Conservation (phyloP, 2,888 invertebrate species). For the Diadromus collaris region DNA sequence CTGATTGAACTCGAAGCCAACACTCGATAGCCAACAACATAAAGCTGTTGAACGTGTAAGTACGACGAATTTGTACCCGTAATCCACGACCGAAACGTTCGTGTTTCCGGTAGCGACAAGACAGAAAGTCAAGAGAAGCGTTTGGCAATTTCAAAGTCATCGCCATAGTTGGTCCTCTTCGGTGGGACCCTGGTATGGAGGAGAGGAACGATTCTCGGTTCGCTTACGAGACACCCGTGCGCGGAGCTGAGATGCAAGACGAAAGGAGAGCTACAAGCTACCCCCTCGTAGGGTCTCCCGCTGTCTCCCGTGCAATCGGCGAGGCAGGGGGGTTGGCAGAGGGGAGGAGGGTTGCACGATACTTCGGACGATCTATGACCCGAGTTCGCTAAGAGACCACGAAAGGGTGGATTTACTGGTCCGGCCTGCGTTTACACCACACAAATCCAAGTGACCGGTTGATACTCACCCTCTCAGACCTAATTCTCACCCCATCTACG, state of each 20-base stretch:
- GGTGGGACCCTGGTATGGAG: conserved; percentile 55
- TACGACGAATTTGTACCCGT: conserved; percentile 30
- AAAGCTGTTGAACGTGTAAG: not conserved
- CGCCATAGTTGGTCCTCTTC: conserved; percentile 71
- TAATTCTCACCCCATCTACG: conserved; percentile 62
- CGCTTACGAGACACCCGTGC: conserved; percentile 41
- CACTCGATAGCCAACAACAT: too few species aligned
- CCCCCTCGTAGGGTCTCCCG: conserved; percentile 28
- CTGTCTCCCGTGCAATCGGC: conserved; percentile 49
- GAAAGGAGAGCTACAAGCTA: conserved; percentile 41
- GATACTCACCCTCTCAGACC: conserved; percentile 63
- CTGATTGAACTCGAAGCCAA: not conserved
- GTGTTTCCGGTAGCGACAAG: conserved; percentile 24
- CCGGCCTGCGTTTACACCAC: conserved; percentile 79
- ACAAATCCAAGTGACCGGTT: conserved; percentile 80
- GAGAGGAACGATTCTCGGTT: conserved; percentile 65
- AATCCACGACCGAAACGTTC: conserved; percentile 32
- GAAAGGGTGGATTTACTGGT: conserved; percentile 79
- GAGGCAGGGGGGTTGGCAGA: conserved; percentile 48
- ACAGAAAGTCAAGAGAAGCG: conserved; percentile 23
- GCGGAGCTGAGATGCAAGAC: conserved; percentile 43
- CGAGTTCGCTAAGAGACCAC: conserved; percentile 79
- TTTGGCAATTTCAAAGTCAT: conserved; percentile 69
- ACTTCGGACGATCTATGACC: conserved; percentile 79
- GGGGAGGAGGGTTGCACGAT: conserved; percentile 73